Conservation (phyloP, 2,113 vertebrate species). For the Festucalex cinctus region DNA sequence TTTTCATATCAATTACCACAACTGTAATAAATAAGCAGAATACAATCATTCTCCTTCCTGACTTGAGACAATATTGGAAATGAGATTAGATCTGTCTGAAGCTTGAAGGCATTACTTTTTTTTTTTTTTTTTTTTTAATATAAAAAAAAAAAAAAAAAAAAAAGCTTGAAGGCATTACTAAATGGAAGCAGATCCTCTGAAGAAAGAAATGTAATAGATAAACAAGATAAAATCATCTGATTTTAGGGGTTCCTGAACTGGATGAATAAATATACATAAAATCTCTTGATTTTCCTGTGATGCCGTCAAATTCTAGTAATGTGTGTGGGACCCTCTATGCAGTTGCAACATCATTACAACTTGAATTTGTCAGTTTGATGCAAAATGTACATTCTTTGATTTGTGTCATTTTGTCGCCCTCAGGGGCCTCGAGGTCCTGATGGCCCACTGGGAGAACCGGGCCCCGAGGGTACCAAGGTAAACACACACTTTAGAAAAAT, state of each 20-base stretch:
- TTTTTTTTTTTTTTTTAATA: too few relatives aligned
- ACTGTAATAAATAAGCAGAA: too few relatives aligned
- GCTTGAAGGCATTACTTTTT: constrained; percentile 13
- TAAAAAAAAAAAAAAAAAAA: too few relatives aligned
- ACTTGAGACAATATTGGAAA: neutral
- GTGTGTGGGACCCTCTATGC: constrained; percentile 5
- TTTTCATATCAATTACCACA: too few relatives aligned
- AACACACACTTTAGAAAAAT: constrained; percentile 16
- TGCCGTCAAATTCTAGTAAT: neutral
- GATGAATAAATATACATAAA: neutral
- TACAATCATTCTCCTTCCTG: too few relatives aligned
- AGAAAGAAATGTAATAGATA: constrained; percentile 14
- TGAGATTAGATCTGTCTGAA: neutral
- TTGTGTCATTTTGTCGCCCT: constrained; percentile 25
- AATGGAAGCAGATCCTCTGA: constrained; percentile 13
- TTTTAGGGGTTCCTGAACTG: neutral
- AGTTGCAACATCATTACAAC: neutral
- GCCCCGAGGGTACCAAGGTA: constrained; percentile 87
- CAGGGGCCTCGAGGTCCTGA: constrained; percentile 89
- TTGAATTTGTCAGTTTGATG: constrained; percentile 8
- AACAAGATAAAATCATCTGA: constrained; percentile 10
- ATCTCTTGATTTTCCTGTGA: constrained; percentile 15
- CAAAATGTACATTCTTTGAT: constrained; percentile 9
- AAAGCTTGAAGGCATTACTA: constrained; percentile 7
- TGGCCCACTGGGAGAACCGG: constrained; percentile 82